phyloP scores from a whole-genome alignment of 2,113 vertebrate species.

The Brevimyrus niger region DNA sequence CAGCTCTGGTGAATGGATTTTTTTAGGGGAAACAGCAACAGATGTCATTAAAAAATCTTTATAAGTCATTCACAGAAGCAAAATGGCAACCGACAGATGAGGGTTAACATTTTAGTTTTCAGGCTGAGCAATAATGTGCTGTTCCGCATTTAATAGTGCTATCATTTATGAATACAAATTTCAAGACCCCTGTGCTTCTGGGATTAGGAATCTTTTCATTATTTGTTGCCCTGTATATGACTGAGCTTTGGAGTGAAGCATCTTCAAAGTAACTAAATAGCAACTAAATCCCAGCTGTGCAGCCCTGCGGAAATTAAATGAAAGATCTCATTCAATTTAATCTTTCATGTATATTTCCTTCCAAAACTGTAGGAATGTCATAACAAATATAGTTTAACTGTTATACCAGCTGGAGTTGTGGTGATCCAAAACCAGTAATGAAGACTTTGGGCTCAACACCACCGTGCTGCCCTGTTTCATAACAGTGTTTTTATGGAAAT shows the following conservation, averaged over 20 bases:
- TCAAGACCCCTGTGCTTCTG: not conserved
- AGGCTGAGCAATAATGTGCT: not conserved
- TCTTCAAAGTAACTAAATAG: not conserved
- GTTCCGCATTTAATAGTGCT: not conserved
- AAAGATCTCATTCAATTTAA: not conserved
- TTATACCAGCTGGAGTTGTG: not conserved
- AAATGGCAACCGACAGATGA: not conserved
- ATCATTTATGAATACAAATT: not conserved
- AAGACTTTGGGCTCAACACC: not conserved
- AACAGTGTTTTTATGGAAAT: not conserved
- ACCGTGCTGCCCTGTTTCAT: not conserved
- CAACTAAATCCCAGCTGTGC: not conserved
- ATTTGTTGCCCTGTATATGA: not conserved
- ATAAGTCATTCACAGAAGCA: not conserved
- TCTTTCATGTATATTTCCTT: not conserved
- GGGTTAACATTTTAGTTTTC: not conserved
- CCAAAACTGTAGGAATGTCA: not conserved
- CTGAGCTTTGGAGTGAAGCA: not conserved
- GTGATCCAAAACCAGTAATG: not conserved
- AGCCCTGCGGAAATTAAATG: not conserved
- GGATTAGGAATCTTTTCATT: not conserved
- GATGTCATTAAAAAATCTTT: not conserved
- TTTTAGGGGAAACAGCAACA: not conserved
- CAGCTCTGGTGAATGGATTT: not conserved
- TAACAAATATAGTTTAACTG: not conserved